Evolutionary conservation across 2,888 invertebrate genomes (phyloP).

Genomic region (Ceratothoa steindachneri): DNA sequence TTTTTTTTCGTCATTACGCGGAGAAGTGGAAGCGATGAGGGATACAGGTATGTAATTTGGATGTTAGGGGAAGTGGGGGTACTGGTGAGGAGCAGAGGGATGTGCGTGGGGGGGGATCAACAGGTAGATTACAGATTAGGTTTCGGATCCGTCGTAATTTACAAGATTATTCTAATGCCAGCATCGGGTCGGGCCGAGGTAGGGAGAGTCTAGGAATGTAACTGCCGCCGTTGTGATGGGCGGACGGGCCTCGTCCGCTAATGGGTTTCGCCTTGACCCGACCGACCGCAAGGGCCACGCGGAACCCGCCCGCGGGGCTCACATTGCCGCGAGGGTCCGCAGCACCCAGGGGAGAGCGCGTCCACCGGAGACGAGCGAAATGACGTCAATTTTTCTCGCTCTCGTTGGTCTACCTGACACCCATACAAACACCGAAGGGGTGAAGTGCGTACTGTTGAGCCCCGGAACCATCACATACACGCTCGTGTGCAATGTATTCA

Average conservation of each 20-base stretch:
- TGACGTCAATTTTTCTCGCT: too few species aligned
- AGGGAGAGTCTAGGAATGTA: too few species aligned
- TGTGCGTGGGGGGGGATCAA: background rate
- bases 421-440: too few species aligned
- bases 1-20: background rate
- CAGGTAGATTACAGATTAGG: constrained; percentile 5
- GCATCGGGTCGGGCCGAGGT: background rate
- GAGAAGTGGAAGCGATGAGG: background rate
- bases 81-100: background rate
- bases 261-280: constrained; percentile 43
- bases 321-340: background rate
- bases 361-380: too few species aligned
- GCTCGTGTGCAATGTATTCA: too few species aligned
- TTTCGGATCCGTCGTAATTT: background rate
- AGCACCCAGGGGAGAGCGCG: too few species aligned
- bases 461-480: too few species aligned
- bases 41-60: background rate
- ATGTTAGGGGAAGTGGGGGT: background rate
- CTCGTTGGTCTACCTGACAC: too few species aligned
- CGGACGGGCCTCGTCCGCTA: background rate
- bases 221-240: too few species aligned
- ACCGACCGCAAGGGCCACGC: constrained; percentile 35
- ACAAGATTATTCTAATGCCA: background rate
- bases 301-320: background rate
- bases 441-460: too few species aligned